phyloP scores from a whole-genome alignment of 2,113 vertebrate genomes.

The Pomatorhinus ruficollis region DNA sequence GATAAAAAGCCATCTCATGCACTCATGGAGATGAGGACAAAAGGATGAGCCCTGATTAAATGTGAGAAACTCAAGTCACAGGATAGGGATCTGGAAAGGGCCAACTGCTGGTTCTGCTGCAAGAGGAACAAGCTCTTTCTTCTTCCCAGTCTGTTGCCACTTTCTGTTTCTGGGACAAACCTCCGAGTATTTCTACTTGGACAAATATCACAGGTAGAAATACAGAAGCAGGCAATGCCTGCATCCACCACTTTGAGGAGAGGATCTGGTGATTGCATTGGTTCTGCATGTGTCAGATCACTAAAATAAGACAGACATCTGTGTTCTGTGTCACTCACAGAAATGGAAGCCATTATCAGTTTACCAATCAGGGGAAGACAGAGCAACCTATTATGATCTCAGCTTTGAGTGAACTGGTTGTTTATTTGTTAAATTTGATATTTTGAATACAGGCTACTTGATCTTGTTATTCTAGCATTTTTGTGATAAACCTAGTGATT shows the following conservation, averaged over 20 bases:
- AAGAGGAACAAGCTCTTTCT: not conserved
- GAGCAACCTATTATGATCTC: not conserved
- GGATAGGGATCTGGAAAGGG: not conserved
- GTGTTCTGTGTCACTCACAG: not conserved
- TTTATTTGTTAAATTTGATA: not conserved
- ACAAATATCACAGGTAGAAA: not conserved
- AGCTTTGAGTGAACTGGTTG: not conserved
- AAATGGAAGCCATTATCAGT: not conserved
- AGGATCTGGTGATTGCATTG: not conserved
- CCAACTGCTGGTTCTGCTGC: not conserved
- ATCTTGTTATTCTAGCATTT: not conserved
- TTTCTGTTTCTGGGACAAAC: not conserved
- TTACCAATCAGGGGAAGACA: not conserved
- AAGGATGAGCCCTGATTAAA: not conserved
- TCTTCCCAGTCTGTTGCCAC: fast-evolving
- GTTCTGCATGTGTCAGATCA: not conserved
- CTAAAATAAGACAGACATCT: not conserved
- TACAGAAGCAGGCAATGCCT: not conserved
- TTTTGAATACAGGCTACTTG: not conserved
- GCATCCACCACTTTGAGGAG: not conserved
- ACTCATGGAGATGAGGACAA: not conserved
- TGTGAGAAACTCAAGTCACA: not conserved
- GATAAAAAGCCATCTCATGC: not conserved
- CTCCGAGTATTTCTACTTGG: not conserved
- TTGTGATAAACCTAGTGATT: not conserved